Percentiles rank a stretch among this genome's conserved stretches.
phyloP scores from a whole-genome alignment of 64 coral and sea anemone genomes.

The Trachythela sp. region DNA sequence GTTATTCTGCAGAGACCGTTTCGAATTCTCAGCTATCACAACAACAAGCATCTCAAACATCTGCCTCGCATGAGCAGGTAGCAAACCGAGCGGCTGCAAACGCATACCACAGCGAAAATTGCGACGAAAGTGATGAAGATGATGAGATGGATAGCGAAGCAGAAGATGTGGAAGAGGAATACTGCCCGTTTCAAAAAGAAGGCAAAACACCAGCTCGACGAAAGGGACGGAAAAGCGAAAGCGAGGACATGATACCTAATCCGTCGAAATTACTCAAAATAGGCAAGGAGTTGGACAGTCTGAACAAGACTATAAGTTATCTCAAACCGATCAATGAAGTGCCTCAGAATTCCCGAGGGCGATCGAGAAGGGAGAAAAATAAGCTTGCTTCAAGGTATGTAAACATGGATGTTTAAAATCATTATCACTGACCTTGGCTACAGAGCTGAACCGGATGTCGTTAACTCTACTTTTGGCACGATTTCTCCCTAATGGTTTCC shows the following conservation, averaged over 20 bases:
- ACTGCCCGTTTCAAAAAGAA: conserved; percentile 10
- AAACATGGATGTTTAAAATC: neutral
- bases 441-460: conserved; percentile 10
- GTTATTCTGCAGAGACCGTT: neutral
- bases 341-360: conserved; percentile 75
- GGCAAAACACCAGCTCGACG: neutral
- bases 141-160: conserved; percentile 88
- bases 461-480: neutral
- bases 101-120: neutral
- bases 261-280: conserved; percentile 85
- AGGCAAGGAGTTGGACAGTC: conserved; percentile 70
- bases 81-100: neutral
- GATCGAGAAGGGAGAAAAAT: conserved; percentile 97
- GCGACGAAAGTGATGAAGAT: conserved; percentile 34
- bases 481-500: neutral
- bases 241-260: conserved; percentile 87
- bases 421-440: conserved; percentile 8
- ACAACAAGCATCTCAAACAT: conserved; percentile 12
- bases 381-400: conserved; percentile 95
- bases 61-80: neutral
- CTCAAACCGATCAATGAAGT: conserved; percentile 92
- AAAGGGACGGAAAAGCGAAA: conserved; percentile 79
- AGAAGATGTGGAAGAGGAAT: conserved; percentile 69
- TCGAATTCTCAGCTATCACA: neutral
- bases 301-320: conserved; percentile 79